phyloP scores from a whole-genome alignment of 2,113 vertebrate genomes.

The Dasyprocta punctata region DNA sequence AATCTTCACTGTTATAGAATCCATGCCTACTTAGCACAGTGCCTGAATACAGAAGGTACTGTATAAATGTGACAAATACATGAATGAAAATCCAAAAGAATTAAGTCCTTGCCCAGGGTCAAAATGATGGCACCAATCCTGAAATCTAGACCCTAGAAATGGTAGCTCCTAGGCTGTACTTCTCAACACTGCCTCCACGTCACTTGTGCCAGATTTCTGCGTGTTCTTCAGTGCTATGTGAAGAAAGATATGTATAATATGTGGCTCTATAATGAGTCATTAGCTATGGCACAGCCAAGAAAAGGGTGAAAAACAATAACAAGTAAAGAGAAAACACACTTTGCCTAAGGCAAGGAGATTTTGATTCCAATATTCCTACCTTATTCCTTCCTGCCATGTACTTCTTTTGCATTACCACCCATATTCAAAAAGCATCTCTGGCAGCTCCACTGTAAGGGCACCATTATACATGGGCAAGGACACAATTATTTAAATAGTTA shows the following conservation, averaged over 20 bases:
- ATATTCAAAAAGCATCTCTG: slow-evolving; percentile 26
- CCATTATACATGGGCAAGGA: too few relatives aligned
- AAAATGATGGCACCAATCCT: neutral
- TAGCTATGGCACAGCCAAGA: neutral
- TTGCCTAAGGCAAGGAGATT: neutral
- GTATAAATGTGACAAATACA: neutral
- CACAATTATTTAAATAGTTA: too few relatives aligned
- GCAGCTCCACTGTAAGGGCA: neutral
- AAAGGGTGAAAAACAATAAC: neutral
- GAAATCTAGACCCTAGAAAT: neutral
- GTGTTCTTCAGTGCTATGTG: neutral
- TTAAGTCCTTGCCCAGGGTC: slow-evolving; percentile 14
- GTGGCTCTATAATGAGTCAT: neutral
- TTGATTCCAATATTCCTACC: neutral
- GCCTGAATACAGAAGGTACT: neutral
- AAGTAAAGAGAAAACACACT: neutral
- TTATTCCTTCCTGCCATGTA: neutral
- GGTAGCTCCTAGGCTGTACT: neutral
- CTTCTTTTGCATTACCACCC: neutral
- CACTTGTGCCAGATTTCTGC: neutral
- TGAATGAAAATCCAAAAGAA: neutral
- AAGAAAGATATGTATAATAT: neutral
- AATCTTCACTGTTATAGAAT: neutral
- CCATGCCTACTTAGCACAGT: neutral
- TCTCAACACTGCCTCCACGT: neutral